Conservation (phyloP, 2,113 vertebrate species). For the Eclectus roratus region DNA sequence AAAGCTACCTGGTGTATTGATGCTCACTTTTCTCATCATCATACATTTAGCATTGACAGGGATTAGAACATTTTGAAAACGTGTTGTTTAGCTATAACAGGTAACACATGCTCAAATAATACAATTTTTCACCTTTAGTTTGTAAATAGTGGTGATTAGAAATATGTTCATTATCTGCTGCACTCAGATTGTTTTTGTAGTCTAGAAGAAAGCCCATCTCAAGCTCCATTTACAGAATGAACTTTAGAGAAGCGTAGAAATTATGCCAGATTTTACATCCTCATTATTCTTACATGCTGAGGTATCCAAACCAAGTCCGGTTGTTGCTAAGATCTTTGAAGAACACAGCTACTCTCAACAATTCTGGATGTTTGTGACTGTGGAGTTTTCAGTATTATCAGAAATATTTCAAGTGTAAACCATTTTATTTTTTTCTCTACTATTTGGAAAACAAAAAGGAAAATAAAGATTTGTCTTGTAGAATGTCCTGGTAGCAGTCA, state of each 20-base stretch:
- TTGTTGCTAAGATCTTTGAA: background rate
- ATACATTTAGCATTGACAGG: background rate
- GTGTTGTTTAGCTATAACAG: background rate
- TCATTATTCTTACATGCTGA: background rate
- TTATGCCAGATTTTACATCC: background rate
- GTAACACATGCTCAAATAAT: background rate
- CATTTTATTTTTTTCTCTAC: background rate
- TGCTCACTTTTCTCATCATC: background rate
- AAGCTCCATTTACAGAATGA: background rate
- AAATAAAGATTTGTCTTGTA: background rate
- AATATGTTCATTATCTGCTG: background rate
- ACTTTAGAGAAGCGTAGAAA: background rate
- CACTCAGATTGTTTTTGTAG: background rate
- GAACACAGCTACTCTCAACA: background rate
- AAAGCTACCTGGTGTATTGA: background rate
- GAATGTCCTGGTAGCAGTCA: too few relatives aligned
- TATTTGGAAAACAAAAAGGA: background rate
- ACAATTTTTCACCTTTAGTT: background rate
- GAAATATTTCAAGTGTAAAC: background rate
- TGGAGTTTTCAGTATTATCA: background rate
- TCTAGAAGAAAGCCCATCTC: background rate
- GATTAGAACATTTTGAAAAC: background rate
- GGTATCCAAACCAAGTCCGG: background rate
- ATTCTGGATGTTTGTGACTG: background rate
- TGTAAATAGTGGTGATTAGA: background rate